phyloP scores from a whole-genome alignment of 2,797 vertebrate species.

The Scyliorhinus canicula region DNA sequence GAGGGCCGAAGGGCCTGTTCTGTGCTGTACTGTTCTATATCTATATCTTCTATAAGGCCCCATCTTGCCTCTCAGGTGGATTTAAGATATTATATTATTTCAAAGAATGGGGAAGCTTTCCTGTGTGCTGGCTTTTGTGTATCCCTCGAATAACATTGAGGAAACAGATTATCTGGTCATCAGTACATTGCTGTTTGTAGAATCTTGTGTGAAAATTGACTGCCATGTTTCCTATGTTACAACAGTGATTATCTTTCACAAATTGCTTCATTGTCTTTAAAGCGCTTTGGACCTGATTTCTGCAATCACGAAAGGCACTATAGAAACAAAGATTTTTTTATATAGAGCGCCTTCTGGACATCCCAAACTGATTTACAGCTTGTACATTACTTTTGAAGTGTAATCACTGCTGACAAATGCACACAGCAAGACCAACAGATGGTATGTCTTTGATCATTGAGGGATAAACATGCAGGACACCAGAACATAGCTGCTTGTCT shows the following conservation, averaged over 20 bases:
- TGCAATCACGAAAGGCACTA: neutral
- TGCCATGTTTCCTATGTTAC: neutral
- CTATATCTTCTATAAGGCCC: too few relatives aligned
- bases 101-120: too few relatives aligned
- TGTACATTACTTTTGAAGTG: neutral
- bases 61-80: too few relatives aligned
- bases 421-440: neutral
- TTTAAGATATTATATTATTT: too few relatives aligned
- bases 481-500: neutral
- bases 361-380: neutral
- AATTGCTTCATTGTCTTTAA: neutral
- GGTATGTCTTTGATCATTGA: neutral
- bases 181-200: too few relatives aligned
- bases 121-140: too few relatives aligned
- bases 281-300: neutral
- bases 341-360: neutral
- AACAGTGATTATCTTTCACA: neutral
- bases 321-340: neutral
- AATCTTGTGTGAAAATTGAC: neutral
- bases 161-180: too few relatives aligned
- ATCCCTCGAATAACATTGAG: too few relatives aligned
- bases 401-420: neutral
- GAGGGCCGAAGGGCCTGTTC: too few relatives aligned
- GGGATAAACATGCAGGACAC: neutral
- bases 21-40: too few relatives aligned